Percentiles rank a stretch among this genome's conserved stretches.
Conservation (phyloP, 2,888 invertebrate genomes). For the Ormyrus rosae region DNA sequence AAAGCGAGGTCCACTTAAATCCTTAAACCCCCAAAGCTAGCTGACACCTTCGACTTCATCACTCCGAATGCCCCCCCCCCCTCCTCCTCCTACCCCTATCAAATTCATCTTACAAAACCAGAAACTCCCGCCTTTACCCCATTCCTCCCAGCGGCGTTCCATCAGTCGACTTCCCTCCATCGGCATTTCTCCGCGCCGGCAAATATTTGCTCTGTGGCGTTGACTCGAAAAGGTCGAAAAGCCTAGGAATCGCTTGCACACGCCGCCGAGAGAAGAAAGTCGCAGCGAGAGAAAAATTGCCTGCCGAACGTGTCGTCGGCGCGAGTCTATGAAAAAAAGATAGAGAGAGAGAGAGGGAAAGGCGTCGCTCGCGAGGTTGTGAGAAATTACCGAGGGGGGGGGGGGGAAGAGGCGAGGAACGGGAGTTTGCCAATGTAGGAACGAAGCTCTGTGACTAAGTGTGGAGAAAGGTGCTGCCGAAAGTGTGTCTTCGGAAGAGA, state of each 20-base stretch:
- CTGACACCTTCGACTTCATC: background rate
- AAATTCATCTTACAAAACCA: conserved; percentile 36
- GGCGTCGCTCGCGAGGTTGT: background rate
- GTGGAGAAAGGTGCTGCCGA: too few species aligned
- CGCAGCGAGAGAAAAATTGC: conserved; percentile 56
- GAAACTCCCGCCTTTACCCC: conserved; percentile 18
- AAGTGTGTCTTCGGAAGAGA: too few species aligned
- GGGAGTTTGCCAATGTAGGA: conserved; percentile 12
- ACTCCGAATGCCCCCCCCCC: too few species aligned
- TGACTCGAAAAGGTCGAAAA: conserved; percentile 60
- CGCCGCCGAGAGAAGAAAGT: conserved; percentile 20
- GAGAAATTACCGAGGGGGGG: conserved; percentile 28
- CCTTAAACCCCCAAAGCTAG: background rate
- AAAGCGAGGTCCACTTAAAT: background rate
- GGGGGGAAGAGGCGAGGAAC: background rate
- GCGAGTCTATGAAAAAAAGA: background rate
- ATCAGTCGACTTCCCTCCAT: conserved; percentile 40
- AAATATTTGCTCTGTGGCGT: conserved; percentile 66
- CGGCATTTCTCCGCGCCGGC: conserved; percentile 41
- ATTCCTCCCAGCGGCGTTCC: conserved; percentile 20
- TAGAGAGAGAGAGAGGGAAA: background rate
- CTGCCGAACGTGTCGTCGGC: conserved; percentile 37
- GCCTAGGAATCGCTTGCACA: conserved; percentile 51
- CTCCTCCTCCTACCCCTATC: background rate
- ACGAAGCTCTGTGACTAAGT: conserved; percentile 7